Percentiles rank a stretch among this genome's conserved stretches.
Evolutionary conservation across 2,113 vertebrate genomes (phyloP).

Genomic region (Aramus guarauna): DNA sequence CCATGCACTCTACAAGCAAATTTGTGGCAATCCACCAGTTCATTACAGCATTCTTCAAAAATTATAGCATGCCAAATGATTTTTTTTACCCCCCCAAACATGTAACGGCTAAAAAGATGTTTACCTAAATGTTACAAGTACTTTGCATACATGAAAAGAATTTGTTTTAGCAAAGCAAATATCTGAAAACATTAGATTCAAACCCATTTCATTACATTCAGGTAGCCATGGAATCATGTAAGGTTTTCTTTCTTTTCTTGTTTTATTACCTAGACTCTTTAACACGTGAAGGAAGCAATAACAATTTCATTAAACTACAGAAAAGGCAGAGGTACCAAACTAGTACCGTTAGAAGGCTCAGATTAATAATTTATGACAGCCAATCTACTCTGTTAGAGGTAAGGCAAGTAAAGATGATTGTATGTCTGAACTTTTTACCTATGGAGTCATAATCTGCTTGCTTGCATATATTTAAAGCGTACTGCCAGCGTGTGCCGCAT

Average conservation of each 20-base stretch:
- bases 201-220: background rate
- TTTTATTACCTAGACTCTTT: background rate
- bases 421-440: background rate
- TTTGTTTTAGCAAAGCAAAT: background rate
- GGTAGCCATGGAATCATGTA: background rate
- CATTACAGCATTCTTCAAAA: background rate
- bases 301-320: background rate
- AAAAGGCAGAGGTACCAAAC: background rate
- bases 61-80: accelerated
- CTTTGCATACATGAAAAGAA: background rate
- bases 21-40: background rate
- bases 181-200: background rate
- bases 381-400: background rate
- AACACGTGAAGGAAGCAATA: background rate
- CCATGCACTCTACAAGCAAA: background rate
- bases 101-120: background rate
- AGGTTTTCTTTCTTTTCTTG: background rate
- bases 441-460: background rate
- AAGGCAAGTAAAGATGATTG: background rate
- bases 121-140: background rate
- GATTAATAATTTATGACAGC: background rate
- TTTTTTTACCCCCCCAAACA: background rate
- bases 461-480: background rate
- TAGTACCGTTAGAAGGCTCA: background rate
- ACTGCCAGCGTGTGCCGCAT: background rate